These are phyloP conservation scores for Coptodon rendalli DNA, from an alignment of 2,113 vertebrate genomes.

Conservation along the genomic window DNA sequence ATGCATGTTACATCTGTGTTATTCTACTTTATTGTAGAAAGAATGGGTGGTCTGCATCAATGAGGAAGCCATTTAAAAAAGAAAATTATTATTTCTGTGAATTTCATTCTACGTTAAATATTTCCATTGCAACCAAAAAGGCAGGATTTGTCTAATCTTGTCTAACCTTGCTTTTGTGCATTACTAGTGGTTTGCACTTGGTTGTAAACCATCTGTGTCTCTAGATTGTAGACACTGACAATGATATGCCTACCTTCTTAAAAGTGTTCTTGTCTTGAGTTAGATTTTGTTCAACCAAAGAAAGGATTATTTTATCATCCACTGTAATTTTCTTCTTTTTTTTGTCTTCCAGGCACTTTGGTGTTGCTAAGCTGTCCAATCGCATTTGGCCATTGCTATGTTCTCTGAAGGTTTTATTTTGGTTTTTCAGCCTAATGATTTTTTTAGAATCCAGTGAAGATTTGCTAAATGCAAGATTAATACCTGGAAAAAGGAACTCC, in stretches of 20 bases:
- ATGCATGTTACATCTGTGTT: background rate
- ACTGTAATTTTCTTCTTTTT: background rate
- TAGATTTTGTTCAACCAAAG: background rate
- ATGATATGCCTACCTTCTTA: background rate
- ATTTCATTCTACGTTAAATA: background rate
- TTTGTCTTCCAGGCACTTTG: fast-evolving
- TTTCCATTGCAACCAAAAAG: background rate
- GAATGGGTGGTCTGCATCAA: background rate
- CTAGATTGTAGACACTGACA: background rate
- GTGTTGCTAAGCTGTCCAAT: background rate
- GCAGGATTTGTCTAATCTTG: background rate
- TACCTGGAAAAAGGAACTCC: background rate
- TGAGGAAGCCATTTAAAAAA: background rate
- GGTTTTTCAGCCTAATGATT: background rate
- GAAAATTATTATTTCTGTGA: fast-evolving
- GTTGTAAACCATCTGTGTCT: background rate
- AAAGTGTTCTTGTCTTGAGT: background rate
- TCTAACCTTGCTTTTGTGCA: background rate
- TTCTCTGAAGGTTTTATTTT: background rate
- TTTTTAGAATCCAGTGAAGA: background rate
- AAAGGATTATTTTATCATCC: background rate
- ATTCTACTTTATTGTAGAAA: background rate
- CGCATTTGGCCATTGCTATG: fast-evolving
- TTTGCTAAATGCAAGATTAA: fast-evolving
- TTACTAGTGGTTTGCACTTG: background rate